Evolutionary conservation across 2,888 invertebrate genomes (phyloP), one percentile per base, ranked within the genome.

Genomic region (Crioceris asparagi): DNA sequence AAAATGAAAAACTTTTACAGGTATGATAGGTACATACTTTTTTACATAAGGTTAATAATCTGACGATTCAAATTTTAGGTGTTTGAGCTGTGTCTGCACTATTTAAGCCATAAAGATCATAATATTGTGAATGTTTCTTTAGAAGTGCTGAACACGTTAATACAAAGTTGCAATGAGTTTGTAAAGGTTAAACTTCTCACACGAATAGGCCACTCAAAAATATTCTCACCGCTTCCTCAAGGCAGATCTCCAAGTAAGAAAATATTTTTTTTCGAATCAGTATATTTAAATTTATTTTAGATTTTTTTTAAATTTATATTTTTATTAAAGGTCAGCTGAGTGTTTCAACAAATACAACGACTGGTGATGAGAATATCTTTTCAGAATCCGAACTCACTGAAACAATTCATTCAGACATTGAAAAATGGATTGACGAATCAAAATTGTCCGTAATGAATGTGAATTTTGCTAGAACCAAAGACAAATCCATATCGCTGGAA

Each of bases 71-170:
- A 25, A 52, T 66, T 72, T 45, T 68, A 86, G 78, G 69, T 86
- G 19, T 87, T 83, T 60, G 80, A 84, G 61, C 69, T 85, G 39
- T 84, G 83, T 61, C 63, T 87, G 35, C 68, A 77, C 55, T 83
- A 80, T 63, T 69, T 78, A 38, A 68, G 70, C 17, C 78, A 79
- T 50, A 64, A 68, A 5, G 86, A 92, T 62, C 92, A 93, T 62
- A 91, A 91, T 61, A 76, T 91, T 39, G 79, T 88, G 50, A 91
- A 91, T 56, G 79, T 87, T 1, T 77, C 90, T 12, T 70, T 94
- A 57, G 94, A 96, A 62, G 70, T 76, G 53, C 66, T 86, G 17
- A 73, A 76, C 15, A 73, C 76, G 32, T 55, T 85, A 3, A 56
- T 85, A 4, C 67, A 67, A 48, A 66, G 67, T 53, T 71, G 59